Base-by-base conservation (phyloP, 2,797 vertebrate species). In the Phataginus tricuspis region DNA sequence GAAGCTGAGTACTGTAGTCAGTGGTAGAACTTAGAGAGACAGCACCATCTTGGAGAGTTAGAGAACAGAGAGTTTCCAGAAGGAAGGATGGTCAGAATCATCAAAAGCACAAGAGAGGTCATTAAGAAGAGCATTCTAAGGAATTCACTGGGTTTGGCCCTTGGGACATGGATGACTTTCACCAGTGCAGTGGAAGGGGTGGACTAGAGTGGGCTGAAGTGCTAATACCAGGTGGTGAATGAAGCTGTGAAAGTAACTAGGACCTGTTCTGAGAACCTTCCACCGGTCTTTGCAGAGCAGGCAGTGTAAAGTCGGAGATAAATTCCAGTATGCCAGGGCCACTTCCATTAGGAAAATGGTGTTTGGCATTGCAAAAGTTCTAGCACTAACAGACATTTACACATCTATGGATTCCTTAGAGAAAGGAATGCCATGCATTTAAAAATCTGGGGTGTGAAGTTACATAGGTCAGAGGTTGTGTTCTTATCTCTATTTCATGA, bases 1-100 rank as follows among this genome's bases (percentile, higher is more conserved):
- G 18, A 59, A 64, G 14, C 25, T 4, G 1, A 57, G 18, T 0
- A 0, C 0, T 3, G 1, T 15, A 5, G 34, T 57, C 13, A 21
- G n/a, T 53, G 3, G 23, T 42, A 25, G 66, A 61, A 92, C 21
- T 42, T 79, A 27, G 45, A 94, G 13, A 57, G 23, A 72, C 1
- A 78, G 29, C 0, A 0, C 37, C 7, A 2, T 39, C 29, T 63
- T 91, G 75, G 49, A 92, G 89, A 82, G 45, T 61, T 55, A 85
- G n/a, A 51, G 61, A 45, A 11, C n/a, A 45, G 39, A 84, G 15
- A 23, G 4, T 90, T 63, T 55, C 63, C 42, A 91, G 29, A 57
- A 95, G 29, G 25, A 39, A 68, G 55, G 39, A 34, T 14, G 23
- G 27, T 71, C 27, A 82, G 61, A 49, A 57, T 34, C 72, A 69